phyloP scores from a whole-genome alignment of 2,797 vertebrate species.

The Manis javanica region DNA sequence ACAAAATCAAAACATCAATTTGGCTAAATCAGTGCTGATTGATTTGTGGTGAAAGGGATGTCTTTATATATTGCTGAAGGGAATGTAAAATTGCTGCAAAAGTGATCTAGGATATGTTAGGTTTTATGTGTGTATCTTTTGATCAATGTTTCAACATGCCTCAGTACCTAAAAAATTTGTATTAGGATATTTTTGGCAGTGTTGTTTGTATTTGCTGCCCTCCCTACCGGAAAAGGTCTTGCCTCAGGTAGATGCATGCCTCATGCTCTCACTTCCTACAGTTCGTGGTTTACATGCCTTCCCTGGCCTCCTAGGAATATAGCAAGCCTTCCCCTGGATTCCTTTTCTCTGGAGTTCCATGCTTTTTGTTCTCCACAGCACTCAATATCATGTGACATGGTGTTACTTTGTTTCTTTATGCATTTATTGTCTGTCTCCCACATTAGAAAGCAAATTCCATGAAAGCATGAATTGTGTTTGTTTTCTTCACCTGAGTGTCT shows the following conservation, averaged over 20 bases:
- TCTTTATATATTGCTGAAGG: neutral
- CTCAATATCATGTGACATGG: neutral
- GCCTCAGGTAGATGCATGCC: neutral
- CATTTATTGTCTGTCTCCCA: neutral
- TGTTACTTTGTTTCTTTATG: neutral
- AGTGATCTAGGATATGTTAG: neutral
- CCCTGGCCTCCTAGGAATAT: neutral
- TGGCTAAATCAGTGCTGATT: neutral
- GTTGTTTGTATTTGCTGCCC: neutral
- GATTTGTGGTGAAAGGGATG: neutral
- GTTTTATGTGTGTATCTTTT: neutral
- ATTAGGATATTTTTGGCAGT: neutral
- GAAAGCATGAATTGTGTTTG: neutral
- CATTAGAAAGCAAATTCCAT: slow-evolving; percentile 1
- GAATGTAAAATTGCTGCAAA: neutral
- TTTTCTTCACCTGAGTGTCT: slow-evolving; percentile 20
- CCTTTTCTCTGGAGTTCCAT: neutral
- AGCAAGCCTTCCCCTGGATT: neutral
- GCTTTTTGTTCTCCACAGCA: neutral
- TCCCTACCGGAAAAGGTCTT: neutral
- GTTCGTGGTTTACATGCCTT: neutral
- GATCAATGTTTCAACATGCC: neutral
- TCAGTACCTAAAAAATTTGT: neutral
- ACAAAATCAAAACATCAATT: neutral
- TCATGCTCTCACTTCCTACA: neutral